Evolutionary conservation across 2,797 vertebrate genomes (phyloP), one percentile per base, ranked within the genome.

Genomic region (Tenualosa thibaudeaui): DNA sequence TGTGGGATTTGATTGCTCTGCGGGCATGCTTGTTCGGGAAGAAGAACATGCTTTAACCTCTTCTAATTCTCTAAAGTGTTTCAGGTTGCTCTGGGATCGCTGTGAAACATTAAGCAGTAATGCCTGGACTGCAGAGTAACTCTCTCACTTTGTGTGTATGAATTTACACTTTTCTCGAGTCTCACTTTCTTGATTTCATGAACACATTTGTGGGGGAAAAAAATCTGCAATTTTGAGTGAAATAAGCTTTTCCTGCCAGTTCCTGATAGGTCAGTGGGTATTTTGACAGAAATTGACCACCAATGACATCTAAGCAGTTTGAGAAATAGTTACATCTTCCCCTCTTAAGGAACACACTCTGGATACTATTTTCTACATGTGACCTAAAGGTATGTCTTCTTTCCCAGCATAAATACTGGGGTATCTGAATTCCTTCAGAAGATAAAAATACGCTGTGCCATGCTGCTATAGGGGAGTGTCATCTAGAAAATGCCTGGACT

Each of bases 401-500:
- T 75, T 75, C 68, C 31, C 68, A 75, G 19, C 40, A 5, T 40
- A 75, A 75, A 75, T 43, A 19, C 68, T 17, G 68, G 68, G 31
- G 31, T 75, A 75, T 75, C 31, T 75, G 37, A 75, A 75, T 75
- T 75, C 68, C 31, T 75, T 40, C 68, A 75, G 17, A 40, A 15
- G 68, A 75, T 13, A 75, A 40, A 75, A 75, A 75, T 75, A 75
- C 12, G 43, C 31, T 40, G 68, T 26, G 31, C 17, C 17, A 3
- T 31, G 31, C 3, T 19, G 37, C 68, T 17, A 15, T 0, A 71
- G 37, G 68, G 68, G 68, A 75, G 68, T 43, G 68, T 31, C 68
- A 75, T 75, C 68, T 17, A 75, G 68, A 75, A 75, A 75, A 75
- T 75, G 68, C 68, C 68, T 75, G 68, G 37, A 75, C 68, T 75